Conservation (phyloP, 2,113 vertebrate genomes). For the Dendrocopos noguchii region DNA sequence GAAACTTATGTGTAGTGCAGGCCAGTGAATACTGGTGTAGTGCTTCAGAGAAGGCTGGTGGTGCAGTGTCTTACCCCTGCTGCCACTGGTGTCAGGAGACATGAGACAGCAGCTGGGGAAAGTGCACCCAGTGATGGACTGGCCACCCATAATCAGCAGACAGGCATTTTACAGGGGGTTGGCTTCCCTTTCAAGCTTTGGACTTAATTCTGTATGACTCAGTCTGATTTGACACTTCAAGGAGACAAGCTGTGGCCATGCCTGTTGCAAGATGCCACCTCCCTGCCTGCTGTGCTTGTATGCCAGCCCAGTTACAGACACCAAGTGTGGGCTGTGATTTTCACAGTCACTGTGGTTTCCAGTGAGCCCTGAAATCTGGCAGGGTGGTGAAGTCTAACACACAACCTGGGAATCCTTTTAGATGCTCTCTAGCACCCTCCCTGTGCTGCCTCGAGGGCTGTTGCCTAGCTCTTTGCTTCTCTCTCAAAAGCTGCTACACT, state of each 20-base stretch:
- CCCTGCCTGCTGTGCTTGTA: neutral
- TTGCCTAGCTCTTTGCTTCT: neutral
- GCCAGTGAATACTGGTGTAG: neutral
- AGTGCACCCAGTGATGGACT: neutral
- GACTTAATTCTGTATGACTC: neutral
- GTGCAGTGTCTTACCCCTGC: neutral
- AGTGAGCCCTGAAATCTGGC: neutral
- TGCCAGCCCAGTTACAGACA: accelerated
- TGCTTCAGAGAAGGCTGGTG: neutral
- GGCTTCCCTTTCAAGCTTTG: neutral
- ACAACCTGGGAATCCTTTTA: neutral
- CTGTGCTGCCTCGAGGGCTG: neutral
- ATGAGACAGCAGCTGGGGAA: accelerated
- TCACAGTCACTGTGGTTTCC: neutral
- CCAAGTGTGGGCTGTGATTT: neutral
- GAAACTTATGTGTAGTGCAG: neutral
- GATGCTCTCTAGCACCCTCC: neutral
- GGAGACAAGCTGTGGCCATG: neutral
- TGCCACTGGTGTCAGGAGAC: neutral
- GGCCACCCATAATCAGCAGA: neutral
- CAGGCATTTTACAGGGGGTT: neutral
- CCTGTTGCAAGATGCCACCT: neutral
- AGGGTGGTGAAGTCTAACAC: neutral
- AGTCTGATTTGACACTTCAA: neutral
- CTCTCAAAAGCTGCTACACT: neutral